Evolutionary conservation across 2,113 vertebrate species (phyloP).

Genomic region (Corythornis madagascariensis): DNA sequence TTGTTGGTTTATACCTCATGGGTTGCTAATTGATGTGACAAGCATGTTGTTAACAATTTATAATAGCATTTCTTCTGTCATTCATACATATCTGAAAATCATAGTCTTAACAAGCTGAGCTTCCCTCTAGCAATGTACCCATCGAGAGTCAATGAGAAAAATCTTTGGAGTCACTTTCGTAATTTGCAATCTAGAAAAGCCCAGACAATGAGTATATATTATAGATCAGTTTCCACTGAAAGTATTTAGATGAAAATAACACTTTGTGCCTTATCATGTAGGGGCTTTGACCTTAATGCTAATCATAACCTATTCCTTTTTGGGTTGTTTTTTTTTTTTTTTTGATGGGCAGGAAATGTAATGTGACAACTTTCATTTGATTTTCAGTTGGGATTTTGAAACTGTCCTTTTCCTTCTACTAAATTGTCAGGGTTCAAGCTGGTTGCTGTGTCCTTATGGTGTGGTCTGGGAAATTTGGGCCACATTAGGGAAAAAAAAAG

Average conservation of each 20-base stretch:
- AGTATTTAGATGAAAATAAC: neutral
- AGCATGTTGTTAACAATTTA: constrained; percentile 8
- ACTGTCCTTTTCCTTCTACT: neutral
- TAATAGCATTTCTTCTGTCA: neutral
- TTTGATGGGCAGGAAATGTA: neutral
- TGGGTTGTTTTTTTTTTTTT: neutral
- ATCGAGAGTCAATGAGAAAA: neutral
- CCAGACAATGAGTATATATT: neutral
- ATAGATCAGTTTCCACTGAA: neutral
- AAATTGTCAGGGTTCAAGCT: neutral
- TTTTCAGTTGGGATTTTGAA: neutral
- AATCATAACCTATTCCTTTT: neutral
- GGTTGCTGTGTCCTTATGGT: neutral
- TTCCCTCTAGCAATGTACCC: neutral
- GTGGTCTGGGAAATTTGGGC: neutral
- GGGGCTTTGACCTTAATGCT: neutral
- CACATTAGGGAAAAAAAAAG: neutral
- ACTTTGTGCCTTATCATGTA: neutral
- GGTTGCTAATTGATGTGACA: constrained; percentile 4
- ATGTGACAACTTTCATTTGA: neutral
- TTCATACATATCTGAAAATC: neutral
- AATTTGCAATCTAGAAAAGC: neutral
- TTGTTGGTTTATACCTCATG: neutral
- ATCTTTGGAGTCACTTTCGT: neutral
- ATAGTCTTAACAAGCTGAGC: neutral